Evolutionary conservation across 2,113 vertebrate species (phyloP).

Genomic region (Hystrix cristata): DNA sequence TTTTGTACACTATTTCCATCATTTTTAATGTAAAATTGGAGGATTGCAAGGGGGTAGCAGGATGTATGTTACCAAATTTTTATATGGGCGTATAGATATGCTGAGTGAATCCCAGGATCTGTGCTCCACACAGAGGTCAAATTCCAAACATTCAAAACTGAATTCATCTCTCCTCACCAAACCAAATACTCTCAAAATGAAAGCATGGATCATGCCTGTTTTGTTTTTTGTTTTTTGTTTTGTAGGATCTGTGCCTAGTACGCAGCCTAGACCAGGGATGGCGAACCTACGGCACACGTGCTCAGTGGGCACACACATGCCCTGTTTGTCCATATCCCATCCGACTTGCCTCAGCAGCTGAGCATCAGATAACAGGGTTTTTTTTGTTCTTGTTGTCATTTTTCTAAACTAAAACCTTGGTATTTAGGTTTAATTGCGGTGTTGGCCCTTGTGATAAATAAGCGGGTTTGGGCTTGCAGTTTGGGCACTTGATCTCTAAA

Average conservation of each 20-base stretch:
- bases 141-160: constrained; percentile 2
- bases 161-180: neutral
- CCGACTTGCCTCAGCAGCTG: neutral
- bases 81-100: neutral
- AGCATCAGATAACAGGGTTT: neutral
- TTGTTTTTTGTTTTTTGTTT: neutral
- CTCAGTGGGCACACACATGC: neutral
- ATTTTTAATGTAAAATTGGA: neutral
- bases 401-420: neutral
- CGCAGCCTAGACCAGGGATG: neutral
- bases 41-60: neutral
- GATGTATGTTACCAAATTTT: neutral
- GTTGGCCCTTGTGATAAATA: neutral
- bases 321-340: neutral
- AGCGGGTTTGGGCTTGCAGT: neutral
- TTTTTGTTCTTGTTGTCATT: neutral
- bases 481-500: neutral
- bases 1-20: neutral
- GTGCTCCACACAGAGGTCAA: neutral
- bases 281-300: neutral
- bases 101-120: neutral
- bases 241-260: neutral
- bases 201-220: neutral
- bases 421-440: neutral
- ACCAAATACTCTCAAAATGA: neutral